A percentile compares a stretch with the other conserved stretches of the same genome.
Evolutionary conservation across 1,140 invertebrate species (phyloP).

Genomic region (Drosophila pallidifrons): DNA sequence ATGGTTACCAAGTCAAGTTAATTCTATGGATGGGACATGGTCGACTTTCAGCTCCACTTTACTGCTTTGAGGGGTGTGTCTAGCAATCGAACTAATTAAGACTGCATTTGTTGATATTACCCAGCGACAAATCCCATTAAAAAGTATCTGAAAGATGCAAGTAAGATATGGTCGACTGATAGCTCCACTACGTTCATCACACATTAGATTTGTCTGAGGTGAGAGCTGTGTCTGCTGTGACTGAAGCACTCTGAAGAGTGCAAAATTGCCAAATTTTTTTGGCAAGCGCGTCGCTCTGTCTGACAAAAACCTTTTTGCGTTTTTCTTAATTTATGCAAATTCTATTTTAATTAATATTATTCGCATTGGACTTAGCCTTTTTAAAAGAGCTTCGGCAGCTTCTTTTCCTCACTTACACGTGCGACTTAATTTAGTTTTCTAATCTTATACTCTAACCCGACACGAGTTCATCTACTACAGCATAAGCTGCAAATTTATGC

Average conservation of each 20-base stretch:
- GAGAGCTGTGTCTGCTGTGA: constrained; percentile 8
- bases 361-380: constrained; percentile 51
- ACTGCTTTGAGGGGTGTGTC: not conserved
- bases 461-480: not conserved
- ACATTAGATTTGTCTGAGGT: not conserved
- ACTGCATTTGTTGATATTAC: not conserved
- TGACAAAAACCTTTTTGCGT: constrained; percentile 67
- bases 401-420: constrained; percentile 70
- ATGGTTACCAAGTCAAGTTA: constrained; percentile 14
- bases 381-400: constrained; percentile 28
- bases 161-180: constrained; percentile 8
- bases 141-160: constrained; percentile 1
- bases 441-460: constrained; percentile 44
- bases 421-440: constrained; percentile 66
- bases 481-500: constrained; percentile 2
- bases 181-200: constrained; percentile 7
- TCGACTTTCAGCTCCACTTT: constrained; percentile 25
- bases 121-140: constrained; percentile 9
- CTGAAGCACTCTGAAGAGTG: not conserved
- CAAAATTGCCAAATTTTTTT: constrained; percentile 13
- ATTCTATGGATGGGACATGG: not conserved
- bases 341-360: constrained; percentile 80
- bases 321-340: constrained; percentile 75
- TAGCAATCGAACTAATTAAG: not conserved
- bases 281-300: constrained; percentile 73